A percentile compares a stretch with the other conserved stretches of the same genome.
These are phyloP conservation scores for Asarcornis scutulata DNA, from an alignment of 2,113 vertebrate species.

Conservation along the genomic window DNA sequence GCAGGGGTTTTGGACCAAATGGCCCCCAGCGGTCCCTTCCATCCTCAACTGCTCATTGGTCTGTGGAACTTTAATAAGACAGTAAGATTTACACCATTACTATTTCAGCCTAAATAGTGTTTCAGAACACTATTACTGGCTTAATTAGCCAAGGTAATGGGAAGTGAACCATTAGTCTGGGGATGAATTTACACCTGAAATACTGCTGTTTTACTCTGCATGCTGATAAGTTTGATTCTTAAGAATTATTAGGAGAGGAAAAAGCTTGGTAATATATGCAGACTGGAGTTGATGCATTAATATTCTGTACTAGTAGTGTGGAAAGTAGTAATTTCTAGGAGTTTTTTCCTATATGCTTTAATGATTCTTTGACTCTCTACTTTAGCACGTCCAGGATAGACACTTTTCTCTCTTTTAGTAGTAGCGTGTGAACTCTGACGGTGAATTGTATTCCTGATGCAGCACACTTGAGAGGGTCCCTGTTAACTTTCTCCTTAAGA, in stretches of 20 bases:
- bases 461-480: background rate
- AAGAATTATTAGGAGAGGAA: background rate
- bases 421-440: background rate
- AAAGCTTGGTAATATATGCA: background rate
- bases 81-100: background rate
- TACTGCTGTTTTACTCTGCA: background rate
- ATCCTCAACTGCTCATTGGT: background rate
- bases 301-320: background rate
- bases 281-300: background rate
- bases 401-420: background rate
- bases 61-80: background rate
- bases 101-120: background rate
- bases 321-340: background rate
- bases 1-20: fast-evolving
- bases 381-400: background rate
- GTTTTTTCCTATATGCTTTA: background rate
- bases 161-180: background rate
- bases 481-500: background rate
- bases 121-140: background rate
- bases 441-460: background rate
- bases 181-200: background rate
- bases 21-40: background rate
- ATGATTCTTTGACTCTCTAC: background rate
- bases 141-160: background rate
- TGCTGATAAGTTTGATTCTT: background rate